Evolutionary conservation across 1,140 invertebrate species (phyloP).

Genomic region (Drosophila cardini): DNA sequence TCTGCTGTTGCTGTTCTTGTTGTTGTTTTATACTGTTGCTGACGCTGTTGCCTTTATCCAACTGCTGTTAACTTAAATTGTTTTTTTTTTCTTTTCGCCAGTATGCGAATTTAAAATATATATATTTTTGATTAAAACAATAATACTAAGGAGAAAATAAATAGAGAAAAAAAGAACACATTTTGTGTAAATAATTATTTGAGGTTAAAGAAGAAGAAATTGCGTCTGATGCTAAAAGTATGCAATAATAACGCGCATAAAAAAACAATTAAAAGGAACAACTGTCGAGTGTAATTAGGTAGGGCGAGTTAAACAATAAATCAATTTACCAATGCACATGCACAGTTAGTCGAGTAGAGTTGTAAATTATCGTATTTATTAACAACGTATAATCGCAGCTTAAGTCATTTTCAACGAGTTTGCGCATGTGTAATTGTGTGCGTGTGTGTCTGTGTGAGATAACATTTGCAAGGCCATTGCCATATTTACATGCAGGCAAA

Average conservation of each 20-base stretch:
- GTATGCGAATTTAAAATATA: conserved; percentile 9
- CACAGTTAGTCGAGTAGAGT: neutral
- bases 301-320: conserved; percentile 10
- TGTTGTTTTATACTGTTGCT: neutral
- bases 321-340: conserved; percentile 13
- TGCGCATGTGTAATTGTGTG: conserved; percentile 2
- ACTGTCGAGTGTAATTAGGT: neutral
- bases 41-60: neutral
- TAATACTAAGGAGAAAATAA: neutral
- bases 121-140: too few species aligned
- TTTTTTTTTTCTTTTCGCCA: neutral
- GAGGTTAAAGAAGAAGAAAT: too few species aligned
- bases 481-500: conserved; percentile 36
- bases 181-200: too few species aligned
- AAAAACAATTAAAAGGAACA: neutral
- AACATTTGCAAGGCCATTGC: conserved; percentile 24
- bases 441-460: neutral
- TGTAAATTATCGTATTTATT: conserved; percentile 23
- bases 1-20: conserved; percentile 5
- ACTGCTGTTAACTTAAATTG: conserved; percentile 7
- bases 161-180: neutral
- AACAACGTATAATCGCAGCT: conserved; percentile 10
- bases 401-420: conserved; percentile 21
- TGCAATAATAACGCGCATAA: conserved; percentile 4
- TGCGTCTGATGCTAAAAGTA: neutral